Base-by-base conservation (phyloP, 1,140 invertebrate species). In the Caerostris darwini region DNA sequence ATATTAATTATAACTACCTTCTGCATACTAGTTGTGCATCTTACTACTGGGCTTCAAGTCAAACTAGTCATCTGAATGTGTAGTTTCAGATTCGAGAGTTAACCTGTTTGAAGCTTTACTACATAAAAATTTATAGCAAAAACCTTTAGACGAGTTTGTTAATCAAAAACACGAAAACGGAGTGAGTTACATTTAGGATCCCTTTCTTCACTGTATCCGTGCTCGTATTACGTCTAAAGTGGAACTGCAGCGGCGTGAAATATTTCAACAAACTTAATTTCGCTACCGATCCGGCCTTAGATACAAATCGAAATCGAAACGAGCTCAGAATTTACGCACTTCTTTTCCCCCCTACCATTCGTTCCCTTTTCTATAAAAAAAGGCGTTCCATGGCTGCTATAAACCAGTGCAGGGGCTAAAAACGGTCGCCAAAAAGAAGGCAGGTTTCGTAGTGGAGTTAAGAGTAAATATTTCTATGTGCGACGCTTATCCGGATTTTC, bases 241-340 rank as follows among this genome's bases (percentile, higher is more conserved):
- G 61, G 5, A n/a, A 67, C 17, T 8, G 69, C 34, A 34, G 3
- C 69, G n/a, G 34, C 7, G 34, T 77, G 34, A 77, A 77, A 53
- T 50, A 77, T 77, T 77, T 77, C 19, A 77, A 77, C 69, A 77
- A 77, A 50, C n/a, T 77, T 77, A 50, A 77, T 50, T 77, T 50
- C 5, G 19, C 34, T 50, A 3, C 61, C 61, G 61, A 64, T 64
- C 61, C 61, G 7, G 17, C 19, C 7, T 10, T 77, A 77, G 7
- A 7, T n/a, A 50, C 19, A 64, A 87, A 87, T 87, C 34, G 58
- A 61, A 61, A 87, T 61, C 58, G 58, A 64, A 87, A 34, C 10
- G 19, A 87, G n/a, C n/a, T 64, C 50, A 77, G 69, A 77, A 50
- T 77, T 87, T 64, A 50, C 19, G 50, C 53, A 54, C 8, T 7